Conservation (phyloP, 2,888 invertebrate species). For the Maniola hyperantus region DNA sequence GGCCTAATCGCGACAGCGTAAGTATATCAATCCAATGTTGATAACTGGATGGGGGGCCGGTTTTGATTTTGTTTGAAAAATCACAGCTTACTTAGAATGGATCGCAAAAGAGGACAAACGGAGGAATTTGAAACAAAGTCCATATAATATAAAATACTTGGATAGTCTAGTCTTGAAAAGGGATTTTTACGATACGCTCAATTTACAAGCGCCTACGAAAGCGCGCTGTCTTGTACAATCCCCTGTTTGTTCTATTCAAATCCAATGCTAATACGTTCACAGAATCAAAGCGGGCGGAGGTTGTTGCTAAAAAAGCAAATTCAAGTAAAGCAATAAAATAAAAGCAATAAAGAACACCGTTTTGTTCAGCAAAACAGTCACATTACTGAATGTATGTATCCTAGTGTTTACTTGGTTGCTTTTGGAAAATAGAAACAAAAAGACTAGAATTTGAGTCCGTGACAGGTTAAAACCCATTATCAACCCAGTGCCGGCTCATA, state of each 20-base stretch:
- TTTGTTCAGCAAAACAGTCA: slow-evolving; percentile 25
- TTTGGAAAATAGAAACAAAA: background rate
- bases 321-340: slow-evolving; percentile 59
- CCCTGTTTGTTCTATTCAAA: slow-evolving; percentile 83
- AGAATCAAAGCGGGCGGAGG: slow-evolving; percentile 77
- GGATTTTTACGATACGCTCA: slow-evolving; percentile 77
- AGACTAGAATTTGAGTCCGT: background rate
- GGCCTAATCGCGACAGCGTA: too few relatives aligned
- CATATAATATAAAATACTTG: slow-evolving; percentile 34
- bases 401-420: background rate
- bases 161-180: slow-evolving; percentile 33
- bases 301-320: slow-evolving; percentile 70
- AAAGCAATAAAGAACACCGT: slow-evolving; percentile 40
- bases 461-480: too few relatives aligned
- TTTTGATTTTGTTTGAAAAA: too few relatives aligned
- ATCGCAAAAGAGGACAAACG: slow-evolving; percentile 26
- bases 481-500: too few relatives aligned
- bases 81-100: too few relatives aligned
- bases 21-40: too few relatives aligned
- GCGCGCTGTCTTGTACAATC: slow-evolving; percentile 79
- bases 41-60: too few relatives aligned
- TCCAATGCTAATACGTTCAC: slow-evolving; percentile 80
- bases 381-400: slow-evolving; percentile 6
- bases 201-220: slow-evolving; percentile 81
- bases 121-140: slow-evolving; percentile 43